Evolutionary conservation across 2,888 invertebrate species (phyloP), one percentile per base, ranked within the genome.

Genomic region (Microchrysa polita): DNA sequence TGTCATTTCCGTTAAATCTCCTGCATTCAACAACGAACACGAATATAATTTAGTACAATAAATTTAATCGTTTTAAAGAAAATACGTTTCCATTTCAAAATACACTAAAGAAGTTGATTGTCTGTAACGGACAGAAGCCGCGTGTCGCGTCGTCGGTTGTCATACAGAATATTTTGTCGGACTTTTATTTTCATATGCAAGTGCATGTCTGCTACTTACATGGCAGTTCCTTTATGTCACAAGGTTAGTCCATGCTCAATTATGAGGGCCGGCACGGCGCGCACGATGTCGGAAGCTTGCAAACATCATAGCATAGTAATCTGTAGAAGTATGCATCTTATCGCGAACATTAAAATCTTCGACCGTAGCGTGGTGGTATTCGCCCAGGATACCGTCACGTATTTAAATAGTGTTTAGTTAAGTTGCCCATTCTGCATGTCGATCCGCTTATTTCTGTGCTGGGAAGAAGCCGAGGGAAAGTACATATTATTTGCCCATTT

Each of bases 401-500:
- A 65, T 48, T 65, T 16, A 20, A 65, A 48, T 20, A 48, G 20
- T 44, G 48, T 48, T 44, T 48, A 65, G 44, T 44, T 65, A 65
- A 48, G 23, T 48, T 34, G 44, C 40, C 42, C n/a, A 18, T 20
- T 22, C 42, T n/a, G n/a, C 52, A 48, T 69, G 57, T 55, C n/a
- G 55, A 69, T 69, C 69, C 69, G 55, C 57, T 69, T 69, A 69
- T 57, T 40, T 40, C 44, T n/a, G n/a, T n/a, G n/a, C n/a, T 57
- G 34, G 10, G 12, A 12, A 18, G 57, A 69, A 20, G 40, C 22
- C 22, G n/a, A 65, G n/a, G n/a, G n/a, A n/a, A n/a, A n/a, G n/a
- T n/a, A 40, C 27, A n/a, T 14, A 69, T 57, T 69, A 69, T 57
- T 57, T 69, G 20, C 57, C 23, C 57, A 42, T 69, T 57, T 23